phyloP scores from a whole-genome alignment of 2,888 invertebrate genomes.

The Cephus sareptanus region DNA sequence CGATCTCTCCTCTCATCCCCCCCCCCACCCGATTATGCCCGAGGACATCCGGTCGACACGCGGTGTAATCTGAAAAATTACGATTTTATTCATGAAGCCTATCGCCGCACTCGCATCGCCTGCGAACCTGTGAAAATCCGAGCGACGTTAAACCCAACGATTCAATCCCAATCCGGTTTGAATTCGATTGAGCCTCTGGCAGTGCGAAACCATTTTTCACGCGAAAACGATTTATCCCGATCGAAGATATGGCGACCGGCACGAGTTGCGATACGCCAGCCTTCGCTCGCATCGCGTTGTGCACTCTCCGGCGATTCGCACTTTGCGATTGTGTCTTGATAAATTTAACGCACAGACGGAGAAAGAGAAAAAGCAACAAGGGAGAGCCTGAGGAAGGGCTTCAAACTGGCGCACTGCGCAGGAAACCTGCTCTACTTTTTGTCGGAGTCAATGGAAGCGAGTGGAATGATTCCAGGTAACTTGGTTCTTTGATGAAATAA shows the following conservation, averaged over 20 bases:
- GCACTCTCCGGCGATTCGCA: no score
- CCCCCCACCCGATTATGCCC: no score
- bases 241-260: neutral
- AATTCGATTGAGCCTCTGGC: slow-evolving; percentile 22
- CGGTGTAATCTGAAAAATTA: slow-evolving; percentile 36
- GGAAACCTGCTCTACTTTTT: no score
- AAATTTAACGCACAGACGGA: neutral
- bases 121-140: slow-evolving; percentile 36
- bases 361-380: neutral
- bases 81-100: slow-evolving; percentile 61
- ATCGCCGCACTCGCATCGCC: slow-evolving; percentile 45
- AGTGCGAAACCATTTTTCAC: slow-evolving; percentile 20
- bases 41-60: no score
- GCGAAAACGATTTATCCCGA: slow-evolving; percentile 34
- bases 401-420: no score
- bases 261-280: no score
- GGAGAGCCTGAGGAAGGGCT: neutral
- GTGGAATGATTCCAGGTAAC: no score
- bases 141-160: slow-evolving; percentile 40
- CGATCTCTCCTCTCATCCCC: no score
- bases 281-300: no score
- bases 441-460: no score
- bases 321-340: no score
- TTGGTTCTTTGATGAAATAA: neutral
- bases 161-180: slow-evolving; percentile 45